Conservation (phyloP, 1,140 invertebrate genomes). For the Aporrectodea caliginosa region DNA sequence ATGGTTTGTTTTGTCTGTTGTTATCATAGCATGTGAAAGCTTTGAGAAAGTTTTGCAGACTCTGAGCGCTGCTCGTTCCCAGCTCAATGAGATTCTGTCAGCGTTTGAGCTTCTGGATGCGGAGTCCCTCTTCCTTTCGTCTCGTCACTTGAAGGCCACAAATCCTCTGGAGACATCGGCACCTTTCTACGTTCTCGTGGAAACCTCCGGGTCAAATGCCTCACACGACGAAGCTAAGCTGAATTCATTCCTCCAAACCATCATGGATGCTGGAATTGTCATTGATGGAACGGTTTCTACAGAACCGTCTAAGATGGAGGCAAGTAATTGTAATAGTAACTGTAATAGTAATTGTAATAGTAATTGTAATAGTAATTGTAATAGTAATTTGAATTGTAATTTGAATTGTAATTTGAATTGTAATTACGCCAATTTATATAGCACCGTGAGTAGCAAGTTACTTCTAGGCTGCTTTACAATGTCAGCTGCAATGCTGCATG, state of each 20-base stretch:
- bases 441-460: too few relatives aligned
- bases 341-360: too few relatives aligned
- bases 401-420: too few relatives aligned
- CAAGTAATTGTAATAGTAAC: too few relatives aligned
- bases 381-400: too few relatives aligned
- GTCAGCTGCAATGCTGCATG: too few relatives aligned
- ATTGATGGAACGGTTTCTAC: conserved; percentile 77
- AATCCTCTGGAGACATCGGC: conserved; percentile 50
- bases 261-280: conserved; percentile 69
- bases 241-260: conserved; percentile 68
- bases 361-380: too few relatives aligned
- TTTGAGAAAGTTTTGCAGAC: conserved; percentile 75
- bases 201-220: conserved; percentile 79
- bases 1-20: too few relatives aligned
- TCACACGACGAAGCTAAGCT: conserved; percentile 84
- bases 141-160: conserved; percentile 64
- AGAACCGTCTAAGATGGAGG: conserved; percentile 73
- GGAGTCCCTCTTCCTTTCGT: conserved; percentile 63
- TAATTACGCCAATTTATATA: too few relatives aligned
- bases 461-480: too few relatives aligned
- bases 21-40: conserved; percentile 64
- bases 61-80: conserved; percentile 67
- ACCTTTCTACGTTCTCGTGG: conserved; percentile 86
- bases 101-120: conserved; percentile 89
- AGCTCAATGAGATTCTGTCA: conserved; percentile 83